phyloP scores from a whole-genome alignment of 2,888 invertebrate species.

The Cremastinae sp. region DNA sequence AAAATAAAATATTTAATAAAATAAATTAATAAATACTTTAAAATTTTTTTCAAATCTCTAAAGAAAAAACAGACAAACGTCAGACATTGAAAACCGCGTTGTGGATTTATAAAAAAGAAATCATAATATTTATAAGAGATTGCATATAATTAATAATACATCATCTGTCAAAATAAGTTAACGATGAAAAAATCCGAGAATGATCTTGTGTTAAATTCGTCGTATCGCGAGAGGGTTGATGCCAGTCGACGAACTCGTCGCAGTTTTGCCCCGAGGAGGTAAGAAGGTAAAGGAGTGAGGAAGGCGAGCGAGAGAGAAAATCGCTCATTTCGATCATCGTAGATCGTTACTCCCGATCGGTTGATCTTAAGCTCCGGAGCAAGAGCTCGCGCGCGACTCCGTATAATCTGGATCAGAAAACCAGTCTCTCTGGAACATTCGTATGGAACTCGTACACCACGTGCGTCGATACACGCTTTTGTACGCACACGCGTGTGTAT shows the following conservation, averaged over 20 bases:
- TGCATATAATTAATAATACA: no score
- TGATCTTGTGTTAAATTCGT: background rate
- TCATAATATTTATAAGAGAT: no score
- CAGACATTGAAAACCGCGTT: no score
- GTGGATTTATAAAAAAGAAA: no score
- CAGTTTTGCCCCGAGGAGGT: slow-evolving; percentile 46
- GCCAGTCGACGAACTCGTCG: slow-evolving; percentile 27
- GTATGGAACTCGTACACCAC: slow-evolving; percentile 30
- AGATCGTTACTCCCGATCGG: slow-evolving; percentile 72
- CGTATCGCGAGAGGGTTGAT: slow-evolving; percentile 28
- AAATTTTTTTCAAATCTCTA: no score
- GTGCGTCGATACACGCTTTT: slow-evolving; percentile 24
- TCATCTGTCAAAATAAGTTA: no score
- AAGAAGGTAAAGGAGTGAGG: slow-evolving; percentile 63
- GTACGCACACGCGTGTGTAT: background rate
- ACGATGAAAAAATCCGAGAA: no score
- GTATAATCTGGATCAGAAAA: slow-evolving; percentile 58
- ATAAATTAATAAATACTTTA: no score
- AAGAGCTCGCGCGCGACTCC: slow-evolving; percentile 42
- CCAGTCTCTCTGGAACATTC: slow-evolving; percentile 50
- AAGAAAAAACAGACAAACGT: no score
- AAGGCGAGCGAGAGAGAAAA: slow-evolving; percentile 64
- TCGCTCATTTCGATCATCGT: slow-evolving; percentile 71
- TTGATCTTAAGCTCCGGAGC: slow-evolving; percentile 48
- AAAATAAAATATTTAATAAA: no score